phyloP scores from a whole-genome alignment of 2,113 vertebrate genomes.

The Rissa tridactyla region DNA sequence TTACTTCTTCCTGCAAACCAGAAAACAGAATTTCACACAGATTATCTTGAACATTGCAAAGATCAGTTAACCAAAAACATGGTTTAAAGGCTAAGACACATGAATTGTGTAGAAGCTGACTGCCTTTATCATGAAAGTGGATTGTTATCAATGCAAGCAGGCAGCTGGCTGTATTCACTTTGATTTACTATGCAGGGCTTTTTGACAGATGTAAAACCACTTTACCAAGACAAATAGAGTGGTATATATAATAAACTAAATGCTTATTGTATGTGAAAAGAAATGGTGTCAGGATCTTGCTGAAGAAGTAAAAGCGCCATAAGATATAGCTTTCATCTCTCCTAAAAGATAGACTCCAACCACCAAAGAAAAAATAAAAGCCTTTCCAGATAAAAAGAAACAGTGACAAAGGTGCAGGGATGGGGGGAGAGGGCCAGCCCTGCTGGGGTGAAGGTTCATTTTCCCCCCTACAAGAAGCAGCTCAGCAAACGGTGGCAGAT shows the following conservation, averaged over 20 bases:
- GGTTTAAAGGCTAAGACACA: not conserved
- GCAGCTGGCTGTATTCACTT: not conserved
- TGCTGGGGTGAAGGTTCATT: not conserved
- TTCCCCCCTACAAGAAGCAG: not conserved
- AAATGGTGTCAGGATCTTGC: not conserved
- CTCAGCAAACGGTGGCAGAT: slow-evolving; percentile 41
- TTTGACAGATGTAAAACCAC: slow-evolving; percentile 33
- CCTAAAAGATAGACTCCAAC: not conserved
- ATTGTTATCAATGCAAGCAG: slow-evolving; percentile 3
- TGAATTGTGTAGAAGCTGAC: not conserved
- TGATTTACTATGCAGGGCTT: not conserved
- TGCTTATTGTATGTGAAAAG: not conserved
- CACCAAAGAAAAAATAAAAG: not conserved
- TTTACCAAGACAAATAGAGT: slow-evolving; percentile 46
- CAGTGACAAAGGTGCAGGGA: not conserved
- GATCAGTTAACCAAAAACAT: not conserved
- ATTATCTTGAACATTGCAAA: not conserved
- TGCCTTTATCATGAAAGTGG: not conserved
- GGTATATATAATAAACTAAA: slow-evolving; percentile 39
- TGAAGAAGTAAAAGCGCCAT: not conserved
- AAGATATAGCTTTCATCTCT: not conserved
- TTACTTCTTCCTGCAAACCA: not conserved
- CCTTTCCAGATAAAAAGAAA: not conserved
- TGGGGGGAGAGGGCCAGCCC: not conserved
- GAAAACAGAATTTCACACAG: not conserved